phyloP scores from a whole-genome alignment of 2,113 vertebrate genomes.

The Calidris pygmaea region DNA sequence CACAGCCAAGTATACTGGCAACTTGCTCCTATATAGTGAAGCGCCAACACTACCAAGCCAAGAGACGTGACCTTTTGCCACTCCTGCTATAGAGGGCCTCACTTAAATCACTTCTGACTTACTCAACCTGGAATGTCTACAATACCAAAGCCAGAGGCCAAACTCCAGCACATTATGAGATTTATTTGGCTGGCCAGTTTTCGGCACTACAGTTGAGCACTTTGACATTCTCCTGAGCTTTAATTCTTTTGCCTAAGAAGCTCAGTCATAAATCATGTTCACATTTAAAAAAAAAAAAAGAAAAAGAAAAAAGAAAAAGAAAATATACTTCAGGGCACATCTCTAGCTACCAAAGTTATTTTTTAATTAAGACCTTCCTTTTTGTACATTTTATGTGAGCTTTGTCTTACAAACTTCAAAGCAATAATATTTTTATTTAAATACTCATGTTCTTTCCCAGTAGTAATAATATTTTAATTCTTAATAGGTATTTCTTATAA shows the following conservation, averaged over 20 bases:
- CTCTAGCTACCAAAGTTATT: neutral
- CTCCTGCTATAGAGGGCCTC: neutral
- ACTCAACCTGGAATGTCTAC: neutral
- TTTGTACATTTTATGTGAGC: neutral
- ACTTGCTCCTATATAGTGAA: neutral
- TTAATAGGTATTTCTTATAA: neutral
- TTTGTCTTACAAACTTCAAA: neutral
- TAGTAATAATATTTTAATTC: neutral
- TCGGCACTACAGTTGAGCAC: neutral
- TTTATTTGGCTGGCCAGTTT: neutral
- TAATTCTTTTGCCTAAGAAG: neutral
- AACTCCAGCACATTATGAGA: neutral
- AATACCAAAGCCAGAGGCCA: neutral
- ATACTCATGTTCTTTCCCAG: neutral
- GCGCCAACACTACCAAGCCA: neutral
- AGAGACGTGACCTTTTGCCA: neutral
- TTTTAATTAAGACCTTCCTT: neutral
- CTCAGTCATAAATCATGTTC: neutral
- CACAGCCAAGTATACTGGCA: neutral
- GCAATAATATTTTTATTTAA: neutral
- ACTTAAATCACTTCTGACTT: neutral
- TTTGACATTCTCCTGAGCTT: neutral
- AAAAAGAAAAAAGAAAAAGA: neutral
- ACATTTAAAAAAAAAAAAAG: neutral
- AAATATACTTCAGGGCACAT: neutral